These are phyloP conservation scores for Eilema caniola DNA, from an alignment of 2,888 invertebrate species.

Conservation along the genomic window DNA sequence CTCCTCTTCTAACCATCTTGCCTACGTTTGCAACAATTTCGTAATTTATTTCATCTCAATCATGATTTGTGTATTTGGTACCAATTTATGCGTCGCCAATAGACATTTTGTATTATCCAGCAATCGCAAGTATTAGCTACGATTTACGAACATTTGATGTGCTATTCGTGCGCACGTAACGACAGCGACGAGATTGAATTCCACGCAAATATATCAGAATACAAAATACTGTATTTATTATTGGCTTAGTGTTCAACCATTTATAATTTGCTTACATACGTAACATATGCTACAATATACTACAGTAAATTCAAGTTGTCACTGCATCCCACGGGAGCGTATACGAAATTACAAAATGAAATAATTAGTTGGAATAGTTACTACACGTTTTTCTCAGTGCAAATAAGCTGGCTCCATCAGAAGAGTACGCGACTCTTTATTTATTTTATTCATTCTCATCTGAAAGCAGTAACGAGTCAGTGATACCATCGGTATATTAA, in stretches of 20 bases:
- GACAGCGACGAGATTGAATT: not conserved
- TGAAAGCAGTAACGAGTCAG: no score
- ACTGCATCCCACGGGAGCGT: no score
- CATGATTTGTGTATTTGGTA: conserved; percentile 26
- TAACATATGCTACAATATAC: no score
- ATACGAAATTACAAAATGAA: no score
- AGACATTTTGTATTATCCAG: not conserved
- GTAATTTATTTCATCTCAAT: conserved; percentile 58
- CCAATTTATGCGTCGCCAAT: not conserved
- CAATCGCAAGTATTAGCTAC: conserved; percentile 1
- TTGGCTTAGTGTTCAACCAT: not conserved
- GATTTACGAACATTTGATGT: not conserved
- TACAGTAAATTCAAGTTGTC: no score
- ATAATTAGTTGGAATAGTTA: no score
- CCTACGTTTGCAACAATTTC: conserved; percentile 51
- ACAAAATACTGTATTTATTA: not conserved
- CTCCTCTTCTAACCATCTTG: conserved; percentile 34
- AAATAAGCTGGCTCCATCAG: no score
- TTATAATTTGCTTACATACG: not conserved
- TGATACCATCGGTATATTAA: no score
- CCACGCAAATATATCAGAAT: not conserved
- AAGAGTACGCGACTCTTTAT: no score
- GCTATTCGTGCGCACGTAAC: not conserved
- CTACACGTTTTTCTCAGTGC: no score
- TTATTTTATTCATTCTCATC: no score